Conservation (phyloP, 2,888 invertebrate genomes). For the Doris montereyensis region DNA sequence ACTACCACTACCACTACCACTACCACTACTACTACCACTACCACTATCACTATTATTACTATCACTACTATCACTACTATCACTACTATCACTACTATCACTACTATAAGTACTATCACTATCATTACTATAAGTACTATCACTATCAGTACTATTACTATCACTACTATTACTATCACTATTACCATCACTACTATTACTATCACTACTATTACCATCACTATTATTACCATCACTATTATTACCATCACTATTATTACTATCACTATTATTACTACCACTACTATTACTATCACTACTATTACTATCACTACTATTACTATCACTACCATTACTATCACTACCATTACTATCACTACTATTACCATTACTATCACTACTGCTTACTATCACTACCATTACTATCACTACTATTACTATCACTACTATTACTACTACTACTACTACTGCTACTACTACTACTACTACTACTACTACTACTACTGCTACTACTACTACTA, state of each 20-base stretch:
- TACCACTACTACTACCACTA: too few relatives aligned
- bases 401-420: slow-evolving; percentile 1
- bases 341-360: neutral
- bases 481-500: neutral
- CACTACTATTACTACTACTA: neutral
- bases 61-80: neutral
- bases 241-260: neutral
- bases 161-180: neutral
- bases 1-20: too few relatives aligned
- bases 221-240: neutral
- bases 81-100: neutral
- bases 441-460: neutral
- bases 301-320: neutral
- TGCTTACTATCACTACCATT: slow-evolving; percentile 1
- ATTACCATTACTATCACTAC: neutral
- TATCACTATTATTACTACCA: neutral
- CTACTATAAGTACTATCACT: neutral
- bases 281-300: neutral
- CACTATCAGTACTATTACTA: neutral
- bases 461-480: neutral
- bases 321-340: neutral
- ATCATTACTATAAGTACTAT: neutral
- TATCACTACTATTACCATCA: neutral
- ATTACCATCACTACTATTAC: neutral
- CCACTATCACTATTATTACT: neutral